Base-by-base conservation (phyloP, 1,140 invertebrate genomes). In the Aphelinus atriplicis region DNA sequence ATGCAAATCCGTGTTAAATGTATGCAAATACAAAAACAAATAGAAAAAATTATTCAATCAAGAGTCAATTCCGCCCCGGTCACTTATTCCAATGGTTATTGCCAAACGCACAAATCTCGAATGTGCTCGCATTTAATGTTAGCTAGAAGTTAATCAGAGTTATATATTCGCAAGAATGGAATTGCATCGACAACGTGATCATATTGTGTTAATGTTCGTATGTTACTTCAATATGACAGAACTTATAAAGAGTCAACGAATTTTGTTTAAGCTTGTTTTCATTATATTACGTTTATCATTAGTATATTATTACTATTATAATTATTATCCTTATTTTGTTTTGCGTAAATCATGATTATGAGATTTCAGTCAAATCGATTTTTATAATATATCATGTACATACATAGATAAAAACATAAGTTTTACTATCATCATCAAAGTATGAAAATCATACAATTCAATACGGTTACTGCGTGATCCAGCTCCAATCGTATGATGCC, bases 401-500 rank as follows among this genome's bases (percentile, higher is more conserved):
- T 75, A 75, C 7, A 4, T 60, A 60, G 7, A 60, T 60, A 26
- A 26, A 26, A 26, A 60, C 57, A 43, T 66, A 65, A 65, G 50
- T 66, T 56, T 50, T 72, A 26, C 62, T 67, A 74, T 74, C 65
- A 64, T 10, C 26, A 57, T 72, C 4, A 46, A 64, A 71, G 6
- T 67, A 55, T 42, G 67, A 62, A 66, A 46, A 64, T 51, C 57
- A 56, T 71, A 63, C 3, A 63, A 50, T 47, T 51, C 6, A 60
- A 61, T 68, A 51, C 66, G 56, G 63, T 74, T 61, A 51, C 47
- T 67, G 64, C 47, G 50, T 57, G 67, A 75, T 76, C 26, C 1
- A 66, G 45, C 56, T 76, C 74, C 63, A 76, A 76, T 66, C 5
- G 68, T 71, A 76, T 71, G n/a, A 66, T 66, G 64, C 63, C 63